These are phyloP conservation scores for Ardeotis arabs DNA, from an alignment of 2,113 vertebrate species.

Conservation along the genomic window DNA sequence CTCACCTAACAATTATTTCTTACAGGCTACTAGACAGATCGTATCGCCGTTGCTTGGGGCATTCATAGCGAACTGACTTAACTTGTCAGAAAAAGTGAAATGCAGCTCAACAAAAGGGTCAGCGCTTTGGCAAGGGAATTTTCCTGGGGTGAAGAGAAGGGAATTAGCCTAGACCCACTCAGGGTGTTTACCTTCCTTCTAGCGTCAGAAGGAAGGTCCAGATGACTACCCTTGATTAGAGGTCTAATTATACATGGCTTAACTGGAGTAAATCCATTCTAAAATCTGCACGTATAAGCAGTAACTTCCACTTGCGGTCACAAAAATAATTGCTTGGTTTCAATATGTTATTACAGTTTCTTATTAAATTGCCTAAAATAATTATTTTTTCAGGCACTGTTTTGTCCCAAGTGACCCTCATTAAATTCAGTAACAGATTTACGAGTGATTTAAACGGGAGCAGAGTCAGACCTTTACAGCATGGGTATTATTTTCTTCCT, in stretches of 20 bases:
- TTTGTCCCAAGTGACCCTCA: background rate
- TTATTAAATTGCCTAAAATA: conserved; percentile 26
- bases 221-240: background rate
- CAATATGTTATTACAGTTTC: background rate
- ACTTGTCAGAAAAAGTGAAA: background rate
- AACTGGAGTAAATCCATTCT: background rate
- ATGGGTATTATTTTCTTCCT: background rate
- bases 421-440: conserved; percentile 35
- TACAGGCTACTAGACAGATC: background rate
- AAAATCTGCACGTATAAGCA: background rate
- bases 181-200: background rate
- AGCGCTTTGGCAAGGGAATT: background rate
- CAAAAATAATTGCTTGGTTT: background rate
- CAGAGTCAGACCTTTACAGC: background rate
- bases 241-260: background rate
- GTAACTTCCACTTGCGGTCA: background rate
- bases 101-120: background rate
- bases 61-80: background rate
- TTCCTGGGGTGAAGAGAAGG: background rate
- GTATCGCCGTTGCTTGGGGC: background rate
- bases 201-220: background rate
- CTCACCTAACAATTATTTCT: background rate
- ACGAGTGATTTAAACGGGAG: background rate
- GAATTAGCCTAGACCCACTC: background rate
- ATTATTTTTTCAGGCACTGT: background rate